These are phyloP conservation scores for Phaethon lepturus DNA, from an alignment of 2,113 vertebrate species.

Conservation along the genomic window DNA sequence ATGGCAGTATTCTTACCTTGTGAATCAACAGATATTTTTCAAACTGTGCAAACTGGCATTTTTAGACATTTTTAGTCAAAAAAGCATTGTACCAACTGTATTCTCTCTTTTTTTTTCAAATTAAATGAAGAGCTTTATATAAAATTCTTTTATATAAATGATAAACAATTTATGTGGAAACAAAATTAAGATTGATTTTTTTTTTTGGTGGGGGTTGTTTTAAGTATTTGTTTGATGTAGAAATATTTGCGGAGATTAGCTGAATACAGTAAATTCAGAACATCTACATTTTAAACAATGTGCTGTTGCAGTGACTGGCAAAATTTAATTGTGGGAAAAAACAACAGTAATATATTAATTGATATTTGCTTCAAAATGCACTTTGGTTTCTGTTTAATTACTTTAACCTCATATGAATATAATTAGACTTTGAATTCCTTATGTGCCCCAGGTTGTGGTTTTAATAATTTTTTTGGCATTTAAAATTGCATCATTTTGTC, in stretches of 20 bases:
- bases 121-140: not conserved
- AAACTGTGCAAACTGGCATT: not conserved
- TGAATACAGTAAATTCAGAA: not conserved
- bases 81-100: not conserved
- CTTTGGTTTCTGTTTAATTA: conserved; percentile 62
- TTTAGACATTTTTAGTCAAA: not conserved
- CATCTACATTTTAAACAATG: conserved; percentile 3
- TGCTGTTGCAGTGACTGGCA: not conserved
- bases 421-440: conserved; percentile 37
- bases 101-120: not conserved
- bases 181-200: not conserved
- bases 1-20: not conserved
- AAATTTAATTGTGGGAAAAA: not conserved
- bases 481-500: conserved; percentile 26
- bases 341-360: conserved; percentile 53
- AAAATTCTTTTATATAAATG: not conserved
- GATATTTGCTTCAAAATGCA: conserved; percentile 68
- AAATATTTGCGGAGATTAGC: conserved; percentile 13
- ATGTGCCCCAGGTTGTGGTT: conserved; percentile 48
- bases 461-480: conserved; percentile 15
- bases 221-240: not conserved
- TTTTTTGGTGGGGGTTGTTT: not conserved
- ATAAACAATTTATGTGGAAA: not conserved
- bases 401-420: conserved; percentile 47
- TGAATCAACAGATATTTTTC: not conserved